These are phyloP conservation scores for Schrankia costaestrigalis DNA, from an alignment of 2,888 invertebrate genomes.

Conservation along the genomic window DNA sequence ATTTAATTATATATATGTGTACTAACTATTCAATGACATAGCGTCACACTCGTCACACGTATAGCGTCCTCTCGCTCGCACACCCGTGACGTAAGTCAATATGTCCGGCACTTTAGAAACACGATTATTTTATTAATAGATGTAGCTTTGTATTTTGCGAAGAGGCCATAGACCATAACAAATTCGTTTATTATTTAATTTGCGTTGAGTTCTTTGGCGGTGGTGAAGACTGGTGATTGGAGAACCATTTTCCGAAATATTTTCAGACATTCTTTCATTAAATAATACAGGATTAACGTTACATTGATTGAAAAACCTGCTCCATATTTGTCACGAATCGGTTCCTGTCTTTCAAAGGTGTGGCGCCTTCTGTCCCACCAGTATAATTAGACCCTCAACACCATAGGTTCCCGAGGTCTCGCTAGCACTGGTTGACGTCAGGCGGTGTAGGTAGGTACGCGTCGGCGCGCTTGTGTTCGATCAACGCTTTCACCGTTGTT, in stretches of 20 bases:
- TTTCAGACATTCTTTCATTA: no score
- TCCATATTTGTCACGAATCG: neutral
- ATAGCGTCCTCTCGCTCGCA: conserved; percentile 51
- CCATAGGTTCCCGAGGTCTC: conserved; percentile 2
- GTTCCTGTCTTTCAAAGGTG: neutral
- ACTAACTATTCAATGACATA: conserved; percentile 47
- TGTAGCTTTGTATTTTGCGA: conserved; percentile 11
- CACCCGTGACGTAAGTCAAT: conserved; percentile 24
- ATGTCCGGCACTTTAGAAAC: conserved; percentile 31
- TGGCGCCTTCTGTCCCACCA: conserved; percentile 6
- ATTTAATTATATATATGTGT: conserved; percentile 39
- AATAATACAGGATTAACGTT: no score
- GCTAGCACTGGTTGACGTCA: conserved; percentile 93
- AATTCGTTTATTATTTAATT: conserved; percentile 3
- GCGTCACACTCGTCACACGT: conserved; percentile 37
- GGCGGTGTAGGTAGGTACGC: conserved; percentile 93
- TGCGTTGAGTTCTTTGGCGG: conserved; percentile 6
- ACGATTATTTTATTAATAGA: conserved; percentile 19
- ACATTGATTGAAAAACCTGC: no score
- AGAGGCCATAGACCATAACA: conserved; percentile 21
- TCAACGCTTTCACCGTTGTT: conserved; percentile 93
- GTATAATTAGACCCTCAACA: neutral
- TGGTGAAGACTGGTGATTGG: conserved; percentile 7
- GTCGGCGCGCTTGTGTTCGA: conserved; percentile 95
- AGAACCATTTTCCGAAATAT: no score